Base-by-base conservation (phyloP, 2,113 vertebrate genomes). In the Ammodytes marinus region DNA sequence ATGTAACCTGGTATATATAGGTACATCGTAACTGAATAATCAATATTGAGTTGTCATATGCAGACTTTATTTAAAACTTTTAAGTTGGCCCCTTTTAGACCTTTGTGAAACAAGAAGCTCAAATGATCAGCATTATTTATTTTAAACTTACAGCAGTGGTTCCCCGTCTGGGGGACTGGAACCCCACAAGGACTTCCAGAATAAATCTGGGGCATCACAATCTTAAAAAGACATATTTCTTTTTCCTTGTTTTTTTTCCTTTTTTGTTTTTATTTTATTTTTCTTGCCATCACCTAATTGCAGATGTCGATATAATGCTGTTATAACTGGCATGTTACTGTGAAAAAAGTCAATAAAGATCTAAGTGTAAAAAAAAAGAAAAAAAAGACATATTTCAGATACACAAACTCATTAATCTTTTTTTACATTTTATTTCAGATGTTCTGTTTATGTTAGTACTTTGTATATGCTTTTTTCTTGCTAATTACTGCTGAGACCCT, bases 31-130 rank as follows among this genome's bases (percentile, higher is more conserved):
- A 68, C 9, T 53, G 14, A 53, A 42, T 17, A 65, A 64, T 3
- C n/a, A 4, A 66, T 17, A 19, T 0, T 17, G 17, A 57, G 60
- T 12, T 71, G 57, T 43, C 12, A 40, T 19, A 47, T 59, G 17
- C 60, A 10, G 14, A 19, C 14, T 57, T 46, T 46, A 52, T 72
- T 64, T 50, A 52, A 8, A 9, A 54, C 43, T 27, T 64, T 49
- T 11, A n/a, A 37, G 10, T 61, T 63, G 35, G 9, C 6, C 6
- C 2, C 0, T 45, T 80, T 65, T 3, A 19, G 14, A 17, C 19
- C 5, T 77, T 77, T 84, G 54, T 66, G 10, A 11, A 75, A 40
- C 42, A 83, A 73, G 52, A 69, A 46, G 63, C 55, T 82, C 55
- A 70, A 70, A 52, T 47, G 52, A 77, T 79, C 70, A 42, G 54